These are phyloP conservation scores for Drosophila paranaensis DNA, from an alignment of 2,888 invertebrate genomes.

Conservation along the genomic window DNA sequence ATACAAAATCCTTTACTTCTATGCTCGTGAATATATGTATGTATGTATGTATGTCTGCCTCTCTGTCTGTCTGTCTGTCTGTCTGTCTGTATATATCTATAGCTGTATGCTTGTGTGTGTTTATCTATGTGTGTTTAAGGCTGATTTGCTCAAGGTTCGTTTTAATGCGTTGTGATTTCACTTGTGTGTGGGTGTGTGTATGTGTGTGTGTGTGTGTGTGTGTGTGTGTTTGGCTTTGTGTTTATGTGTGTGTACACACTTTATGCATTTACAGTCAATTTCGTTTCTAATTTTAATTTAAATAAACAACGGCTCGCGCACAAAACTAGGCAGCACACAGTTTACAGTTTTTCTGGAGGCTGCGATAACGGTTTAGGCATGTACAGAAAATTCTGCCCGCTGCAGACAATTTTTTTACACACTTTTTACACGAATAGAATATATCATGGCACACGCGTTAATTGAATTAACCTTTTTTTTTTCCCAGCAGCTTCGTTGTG, in stretches of 20 bases:
- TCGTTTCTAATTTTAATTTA: conserved; percentile 54
- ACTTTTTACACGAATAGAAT: conserved; percentile 16
- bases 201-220: conserved; percentile 30
- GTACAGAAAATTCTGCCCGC: conserved; percentile 51
- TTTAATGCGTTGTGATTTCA: conserved; percentile 71
- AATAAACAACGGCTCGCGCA: conserved; percentile 39
- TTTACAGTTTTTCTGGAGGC: conserved; percentile 38
- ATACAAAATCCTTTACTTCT: conserved; percentile 63
- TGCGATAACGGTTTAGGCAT: conserved; percentile 48
- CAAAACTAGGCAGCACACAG: conserved; percentile 13
- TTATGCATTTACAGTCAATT: conserved; percentile 49
- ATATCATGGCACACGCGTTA: conserved; percentile 10
- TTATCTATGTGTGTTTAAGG: conserved; percentile 66
- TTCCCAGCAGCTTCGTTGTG: conserved; percentile 44
- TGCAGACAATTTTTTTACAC: conserved; percentile 7
- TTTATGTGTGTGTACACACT: conserved; percentile 51
- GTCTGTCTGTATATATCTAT: conserved; percentile 13
- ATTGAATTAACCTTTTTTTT: conserved; percentile 47
- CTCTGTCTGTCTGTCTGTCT: background rate
- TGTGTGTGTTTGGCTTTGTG: conserved; percentile 8
- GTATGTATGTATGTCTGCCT: background rate
- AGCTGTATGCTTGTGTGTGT: conserved; percentile 32
- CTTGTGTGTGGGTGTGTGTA: conserved; percentile 42
- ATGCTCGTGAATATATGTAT: conserved; percentile 27
- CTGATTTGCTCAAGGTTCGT: conserved; percentile 76